These are phyloP conservation scores for Microctenopoma stevenorrisi DNA, from an alignment of 2,797 vertebrate genomes.

Conservation along the genomic window DNA sequence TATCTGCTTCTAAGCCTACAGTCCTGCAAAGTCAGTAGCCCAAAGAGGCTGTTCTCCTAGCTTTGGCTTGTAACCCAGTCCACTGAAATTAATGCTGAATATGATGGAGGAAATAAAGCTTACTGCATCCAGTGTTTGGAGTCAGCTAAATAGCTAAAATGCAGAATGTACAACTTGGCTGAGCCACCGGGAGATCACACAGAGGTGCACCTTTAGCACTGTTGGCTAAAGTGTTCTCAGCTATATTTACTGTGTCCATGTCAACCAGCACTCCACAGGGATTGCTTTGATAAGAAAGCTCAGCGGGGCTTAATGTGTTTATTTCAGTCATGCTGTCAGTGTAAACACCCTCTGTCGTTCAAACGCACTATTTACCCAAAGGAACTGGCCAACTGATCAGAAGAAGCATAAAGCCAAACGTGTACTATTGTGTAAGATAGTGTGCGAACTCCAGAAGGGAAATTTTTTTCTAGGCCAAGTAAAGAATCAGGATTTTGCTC, in stretches of 20 bases:
- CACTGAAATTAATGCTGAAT: slow-evolving; percentile 15
- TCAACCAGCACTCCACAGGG: slow-evolving; percentile 63
- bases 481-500: background rate
- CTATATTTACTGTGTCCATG: slow-evolving; percentile 77
- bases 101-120: slow-evolving; percentile 9
- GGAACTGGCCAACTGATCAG: slow-evolving; percentile 16
- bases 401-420: slow-evolving; percentile 4
- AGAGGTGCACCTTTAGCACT: slow-evolving; percentile 52
- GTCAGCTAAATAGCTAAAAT: slow-evolving; percentile 41
- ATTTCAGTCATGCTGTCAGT: slow-evolving; percentile 64
- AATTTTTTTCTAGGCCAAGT: background rate
- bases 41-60: background rate
- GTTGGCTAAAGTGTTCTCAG: slow-evolving; percentile 37
- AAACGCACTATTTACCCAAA: slow-evolving; percentile 32
- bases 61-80: background rate
- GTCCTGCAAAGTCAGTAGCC: slow-evolving; percentile 4
- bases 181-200: slow-evolving; percentile 27
- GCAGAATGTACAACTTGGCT: slow-evolving; percentile 30
- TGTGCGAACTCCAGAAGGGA: background rate
- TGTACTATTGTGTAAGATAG: background rate
- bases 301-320: slow-evolving; percentile 69
- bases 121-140: slow-evolving; percentile 2
- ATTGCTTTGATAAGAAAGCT: slow-evolving; percentile 67
- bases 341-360: slow-evolving; percentile 47
- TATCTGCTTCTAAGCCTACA: slow-evolving; percentile 27